These are phyloP conservation scores for Apamea anceps DNA, from an alignment of 2,888 invertebrate genomes.

Conservation along the genomic window DNA sequence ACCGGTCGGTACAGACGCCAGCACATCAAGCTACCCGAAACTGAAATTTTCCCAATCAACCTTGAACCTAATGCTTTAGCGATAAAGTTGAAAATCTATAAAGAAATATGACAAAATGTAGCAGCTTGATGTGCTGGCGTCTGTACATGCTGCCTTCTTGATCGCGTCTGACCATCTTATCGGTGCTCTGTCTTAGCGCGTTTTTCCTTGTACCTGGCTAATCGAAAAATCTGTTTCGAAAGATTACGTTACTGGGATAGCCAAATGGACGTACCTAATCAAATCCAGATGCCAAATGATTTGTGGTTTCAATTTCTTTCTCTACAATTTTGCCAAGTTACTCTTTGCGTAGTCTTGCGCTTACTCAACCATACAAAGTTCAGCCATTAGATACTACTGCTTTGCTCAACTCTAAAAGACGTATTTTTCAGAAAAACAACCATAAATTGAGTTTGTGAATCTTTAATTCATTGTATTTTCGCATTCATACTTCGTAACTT, in stretches of 20 bases:
- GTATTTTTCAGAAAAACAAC: constrained; percentile 32
- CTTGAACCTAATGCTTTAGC: too few species aligned
- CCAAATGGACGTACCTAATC: background rate
- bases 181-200: background rate
- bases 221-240: background rate
- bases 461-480: constrained; percentile 50
- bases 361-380: constrained; percentile 9
- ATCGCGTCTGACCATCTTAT: background rate
- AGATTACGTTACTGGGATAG: background rate
- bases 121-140: too few species aligned
- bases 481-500: constrained; percentile 40
- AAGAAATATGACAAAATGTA: too few species aligned
- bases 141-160: background rate
- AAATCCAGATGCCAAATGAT: background rate
- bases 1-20: background rate
- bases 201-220: background rate
- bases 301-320: background rate
- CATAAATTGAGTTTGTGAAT: constrained; percentile 37
- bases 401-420: constrained; percentile 25
- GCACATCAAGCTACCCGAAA: too few species aligned
- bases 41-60: too few species aligned
- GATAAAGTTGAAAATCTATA: too few species aligned
- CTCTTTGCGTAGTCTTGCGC: background rate
- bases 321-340: background rate
- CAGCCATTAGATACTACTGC: constrained; percentile 19